Evolutionary conservation across 2,113 vertebrate species (phyloP).

Genomic region (Asarcornis scutulata): DNA sequence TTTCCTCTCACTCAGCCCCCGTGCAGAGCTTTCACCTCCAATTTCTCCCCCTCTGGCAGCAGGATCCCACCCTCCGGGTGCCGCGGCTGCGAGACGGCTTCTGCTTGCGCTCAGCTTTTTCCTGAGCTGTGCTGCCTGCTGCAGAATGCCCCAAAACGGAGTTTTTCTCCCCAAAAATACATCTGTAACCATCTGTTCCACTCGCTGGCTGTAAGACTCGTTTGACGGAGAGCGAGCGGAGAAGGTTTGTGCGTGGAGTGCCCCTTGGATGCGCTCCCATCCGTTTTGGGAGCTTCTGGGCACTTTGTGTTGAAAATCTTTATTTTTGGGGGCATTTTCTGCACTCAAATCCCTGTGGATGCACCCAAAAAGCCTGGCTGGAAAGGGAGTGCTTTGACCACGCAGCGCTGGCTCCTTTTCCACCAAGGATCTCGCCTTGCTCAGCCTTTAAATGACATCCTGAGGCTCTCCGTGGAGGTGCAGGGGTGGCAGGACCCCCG

Average conservation of each 20-base stretch:
- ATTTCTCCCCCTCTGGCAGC: no score
- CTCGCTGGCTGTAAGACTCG: background rate
- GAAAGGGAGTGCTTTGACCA: background rate
- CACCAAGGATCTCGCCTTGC: background rate
- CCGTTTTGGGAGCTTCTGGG: background rate
- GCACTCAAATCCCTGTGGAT: background rate
- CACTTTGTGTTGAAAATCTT: background rate
- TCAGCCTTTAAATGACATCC: background rate
- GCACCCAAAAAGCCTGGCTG: no score
- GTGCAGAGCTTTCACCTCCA: no score
- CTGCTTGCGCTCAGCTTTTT: background rate
- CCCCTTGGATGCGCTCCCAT: background rate
- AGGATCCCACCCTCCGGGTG: no score
- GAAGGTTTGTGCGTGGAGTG: background rate
- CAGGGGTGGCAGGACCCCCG: background rate
- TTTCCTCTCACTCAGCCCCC: no score
- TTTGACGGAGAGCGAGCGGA: background rate
- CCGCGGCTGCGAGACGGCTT: background rate
- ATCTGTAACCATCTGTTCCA: background rate
- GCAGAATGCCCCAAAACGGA: background rate
- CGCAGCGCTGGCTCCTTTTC: conserved; percentile 15
- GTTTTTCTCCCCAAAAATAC: background rate
- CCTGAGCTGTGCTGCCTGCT: background rate
- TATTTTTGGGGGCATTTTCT: background rate
- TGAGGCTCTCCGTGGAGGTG: background rate